These are phyloP conservation scores for Pseudomyrmex gracilis DNA, from an alignment of 1,140 invertebrate species.

Conservation along the genomic window DNA sequence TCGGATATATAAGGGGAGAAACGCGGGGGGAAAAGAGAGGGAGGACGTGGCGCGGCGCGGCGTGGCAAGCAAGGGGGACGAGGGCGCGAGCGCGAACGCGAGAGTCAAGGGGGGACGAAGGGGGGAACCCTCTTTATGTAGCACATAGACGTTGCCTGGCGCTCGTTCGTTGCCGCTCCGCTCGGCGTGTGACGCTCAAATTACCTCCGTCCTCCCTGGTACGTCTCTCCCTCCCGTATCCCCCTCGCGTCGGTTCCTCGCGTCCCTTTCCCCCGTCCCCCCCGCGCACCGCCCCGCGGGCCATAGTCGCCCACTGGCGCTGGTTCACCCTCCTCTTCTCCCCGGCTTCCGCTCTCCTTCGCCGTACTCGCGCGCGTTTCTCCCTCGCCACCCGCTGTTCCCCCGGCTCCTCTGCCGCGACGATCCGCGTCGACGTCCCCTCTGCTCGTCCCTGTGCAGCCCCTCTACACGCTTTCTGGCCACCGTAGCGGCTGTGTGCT, in stretches of 20 bases:
- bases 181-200: slow-evolving; percentile 85
- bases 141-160: slow-evolving; percentile 83
- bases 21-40: slow-evolving; percentile 45
- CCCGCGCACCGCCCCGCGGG: slow-evolving; percentile 50
- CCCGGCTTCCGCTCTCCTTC: slow-evolving; percentile 51
- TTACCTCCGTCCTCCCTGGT: slow-evolving; percentile 78
- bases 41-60: slow-evolving; percentile 11
- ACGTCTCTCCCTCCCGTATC: slow-evolving; percentile 57
- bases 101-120: slow-evolving; percentile 32
- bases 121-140: slow-evolving; percentile 83
- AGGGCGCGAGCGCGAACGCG: slow-evolving; percentile 45
- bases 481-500: slow-evolving; percentile 47
- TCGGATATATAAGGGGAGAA: slow-evolving; percentile 78
- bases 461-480: slow-evolving; percentile 46
- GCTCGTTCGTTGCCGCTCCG: slow-evolving; percentile 79
- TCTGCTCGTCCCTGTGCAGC: slow-evolving; percentile 41
- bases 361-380: slow-evolving; percentile 27
- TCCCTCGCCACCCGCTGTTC: slow-evolving; percentile 26
- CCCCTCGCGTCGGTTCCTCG: slow-evolving; percentile 44
- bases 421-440: slow-evolving; percentile 60
- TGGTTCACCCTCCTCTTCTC: not conserved
- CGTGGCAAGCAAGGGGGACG: slow-evolving; percentile 16
- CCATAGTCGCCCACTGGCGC: slow-evolving; percentile 60
- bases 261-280: slow-evolving; percentile 31
- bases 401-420: slow-evolving; percentile 32